Base-by-base conservation (phyloP, 2,888 invertebrate species). In the Mystacides longicornis region DNA sequence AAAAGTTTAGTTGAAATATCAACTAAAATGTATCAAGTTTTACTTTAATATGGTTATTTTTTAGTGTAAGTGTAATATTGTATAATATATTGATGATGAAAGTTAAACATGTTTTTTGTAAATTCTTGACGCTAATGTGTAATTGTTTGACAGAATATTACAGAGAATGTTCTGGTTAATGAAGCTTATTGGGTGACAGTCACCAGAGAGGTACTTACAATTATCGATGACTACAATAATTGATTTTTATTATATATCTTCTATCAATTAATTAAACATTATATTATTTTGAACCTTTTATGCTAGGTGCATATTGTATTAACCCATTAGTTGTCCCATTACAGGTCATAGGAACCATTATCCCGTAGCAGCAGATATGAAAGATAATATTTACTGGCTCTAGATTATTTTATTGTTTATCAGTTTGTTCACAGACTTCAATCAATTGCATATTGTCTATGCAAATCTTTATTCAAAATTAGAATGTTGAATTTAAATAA, bases 151-250 rank as follows among this genome's bases (percentile, higher is more conserved):
- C 89, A 93, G 93, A 93, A 93, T 83, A 89, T 93, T 86, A 92
- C 91, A 81, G 90, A 92, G 86, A 87, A 89, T 82, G 87, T 91
- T 80, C 89, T 92, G 82, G 84, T 92, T 82, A 93, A 92, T 82
- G 91, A 92, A 83, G 90, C 89, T 73, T 86, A 87, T 81, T 92
- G 92, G 92, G 89, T 90, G 80, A 85, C 87, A 77, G 85, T 89
- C 80, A 90, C 89, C 75, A 86, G 87, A 85, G 92, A 92, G 92
- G 92, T 92, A 90, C 65, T 66, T 66, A 45, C 56, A 53, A 49
- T 52, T 48, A 55, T 49, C 51, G 23, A 52, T 56, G 53, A 56
- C 48, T 23, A 20, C 45, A 45, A 11, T 45, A 45, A 14, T 37
- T 37, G 37, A 37, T 37, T 37, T 37, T 45, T 20, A 19, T 3